These are phyloP conservation scores for Glaucopsyche alexis DNA, from an alignment of 2,888 invertebrate genomes.

Conservation along the genomic window DNA sequence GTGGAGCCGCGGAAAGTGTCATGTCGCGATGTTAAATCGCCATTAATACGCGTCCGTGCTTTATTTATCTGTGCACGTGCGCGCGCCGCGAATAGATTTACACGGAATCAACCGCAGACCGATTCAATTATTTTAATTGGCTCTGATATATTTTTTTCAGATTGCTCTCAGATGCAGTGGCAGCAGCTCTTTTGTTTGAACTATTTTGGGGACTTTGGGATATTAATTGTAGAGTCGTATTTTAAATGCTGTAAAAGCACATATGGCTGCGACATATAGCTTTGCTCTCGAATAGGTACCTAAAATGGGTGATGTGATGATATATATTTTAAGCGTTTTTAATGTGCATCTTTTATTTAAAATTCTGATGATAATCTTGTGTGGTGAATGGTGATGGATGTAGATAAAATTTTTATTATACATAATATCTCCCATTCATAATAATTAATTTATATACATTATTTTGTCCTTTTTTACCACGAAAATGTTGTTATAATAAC, in stretches of 20 bases:
- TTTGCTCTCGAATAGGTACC: not conserved
- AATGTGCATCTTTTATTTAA: too few relatives aligned
- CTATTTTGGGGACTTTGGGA: slow-evolving; percentile 2
- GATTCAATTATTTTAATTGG: slow-evolving; percentile 33
- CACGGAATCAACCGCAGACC: slow-evolving; percentile 37
- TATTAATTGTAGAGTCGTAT: slow-evolving; percentile 4
- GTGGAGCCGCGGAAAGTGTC: slow-evolving; percentile 39
- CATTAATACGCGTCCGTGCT: slow-evolving; percentile 65
- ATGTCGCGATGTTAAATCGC: slow-evolving; percentile 66
- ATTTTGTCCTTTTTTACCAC: too few relatives aligned
- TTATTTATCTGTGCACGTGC: slow-evolving; percentile 64
- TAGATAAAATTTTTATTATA: too few relatives aligned
- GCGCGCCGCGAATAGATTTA: slow-evolving; percentile 47
- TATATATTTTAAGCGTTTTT: too few relatives aligned
- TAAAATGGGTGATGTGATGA: too few relatives aligned
- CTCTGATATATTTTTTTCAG: slow-evolving; percentile 26
- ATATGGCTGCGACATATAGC: not conserved
- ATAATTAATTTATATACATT: too few relatives aligned
- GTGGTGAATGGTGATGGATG: too few relatives aligned
- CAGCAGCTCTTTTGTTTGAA: slow-evolving; percentile 14
- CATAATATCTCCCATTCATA: too few relatives aligned
- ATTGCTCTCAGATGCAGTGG: slow-evolving; percentile 1
- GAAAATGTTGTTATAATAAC: not conserved
- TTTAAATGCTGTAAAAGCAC: not conserved
- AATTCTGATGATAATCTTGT: too few relatives aligned